Percentiles rank a stretch among this genome's conserved stretches.
Evolutionary conservation across 2,797 vertebrate species (phyloP).

Genomic region (Tokudaia muenninki): DNA sequence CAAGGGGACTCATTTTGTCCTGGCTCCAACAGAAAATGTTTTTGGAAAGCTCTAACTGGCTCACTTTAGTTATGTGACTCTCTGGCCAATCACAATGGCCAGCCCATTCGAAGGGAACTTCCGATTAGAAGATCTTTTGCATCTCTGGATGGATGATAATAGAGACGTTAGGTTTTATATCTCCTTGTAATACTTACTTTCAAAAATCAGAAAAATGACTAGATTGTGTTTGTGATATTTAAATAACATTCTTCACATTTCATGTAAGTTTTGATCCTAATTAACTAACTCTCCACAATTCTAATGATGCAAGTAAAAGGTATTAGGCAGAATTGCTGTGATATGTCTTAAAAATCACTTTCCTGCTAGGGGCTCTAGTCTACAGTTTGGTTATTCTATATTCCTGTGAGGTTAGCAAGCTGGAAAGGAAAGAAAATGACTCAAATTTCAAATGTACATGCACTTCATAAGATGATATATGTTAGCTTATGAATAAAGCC

Average conservation of each 20-base stretch:
- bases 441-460: slow-evolving; percentile 66
- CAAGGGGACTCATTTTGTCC: background rate
- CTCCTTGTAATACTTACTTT: background rate
- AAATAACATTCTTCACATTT: slow-evolving; percentile 36
- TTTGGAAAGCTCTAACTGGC: background rate
- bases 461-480: slow-evolving; percentile 60
- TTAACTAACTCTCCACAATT: slow-evolving; percentile 12
- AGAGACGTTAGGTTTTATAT: slow-evolving; percentile 3
- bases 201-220: slow-evolving; percentile 21
- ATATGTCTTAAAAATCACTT: slow-evolving; percentile 57
- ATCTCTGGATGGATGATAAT: background rate
- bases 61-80: background rate
- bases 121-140: background rate
- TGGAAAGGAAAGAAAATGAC: slow-evolving; percentile 76
- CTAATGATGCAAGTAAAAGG: slow-evolving; percentile 33
- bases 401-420: slow-evolving; percentile 73
- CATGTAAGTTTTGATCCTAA: slow-evolving; percentile 51
- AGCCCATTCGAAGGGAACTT: background rate
- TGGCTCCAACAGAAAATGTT: slow-evolving; percentile 7
- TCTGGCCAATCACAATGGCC: background rate
- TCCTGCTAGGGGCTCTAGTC: slow-evolving; percentile 52
- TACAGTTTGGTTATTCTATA: slow-evolving; percentile 74
- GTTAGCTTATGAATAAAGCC: slow-evolving; percentile 61
- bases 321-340: slow-evolving; percentile 60
- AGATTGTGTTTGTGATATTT: slow-evolving; percentile 31